phyloP scores from a whole-genome alignment of 2,888 invertebrate species.

The Archaeoteleia sp. region DNA sequence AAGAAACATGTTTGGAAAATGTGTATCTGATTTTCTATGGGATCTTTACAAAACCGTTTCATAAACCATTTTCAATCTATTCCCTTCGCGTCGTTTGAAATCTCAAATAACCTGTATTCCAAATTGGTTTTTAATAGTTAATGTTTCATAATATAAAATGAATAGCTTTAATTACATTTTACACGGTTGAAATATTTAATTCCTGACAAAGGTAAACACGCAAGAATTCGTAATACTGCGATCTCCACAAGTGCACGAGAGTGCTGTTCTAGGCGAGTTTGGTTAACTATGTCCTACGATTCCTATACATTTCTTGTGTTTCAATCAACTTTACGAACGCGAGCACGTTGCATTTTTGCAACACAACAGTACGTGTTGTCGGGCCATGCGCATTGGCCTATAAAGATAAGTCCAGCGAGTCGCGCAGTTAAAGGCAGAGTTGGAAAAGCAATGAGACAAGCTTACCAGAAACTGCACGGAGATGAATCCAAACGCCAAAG shows the following conservation, averaged over 20 bases:
- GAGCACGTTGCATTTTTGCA: constrained; percentile 40
- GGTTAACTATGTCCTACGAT: neutral
- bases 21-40: too few relatives aligned
- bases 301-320: constrained; percentile 20
- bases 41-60: too few relatives aligned
- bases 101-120: too few relatives aligned
- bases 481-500: constrained; percentile 33
- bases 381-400: constrained; percentile 40
- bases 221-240: constrained; percentile 1
- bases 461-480: constrained; percentile 36
- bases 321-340: constrained; percentile 26
- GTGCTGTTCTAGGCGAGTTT: neutral
- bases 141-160: too few relatives aligned
- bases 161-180: too few relatives aligned
- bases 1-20: too few relatives aligned
- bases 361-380: constrained; percentile 40
- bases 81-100: too few relatives aligned
- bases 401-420: constrained; percentile 31
- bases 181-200: too few relatives aligned
- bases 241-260: neutral
- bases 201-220: too few relatives aligned
- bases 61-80: too few relatives aligned
- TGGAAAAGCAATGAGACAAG: constrained; percentile 30
- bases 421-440: constrained; percentile 24
- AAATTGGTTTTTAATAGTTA: too few relatives aligned